These are phyloP conservation scores for Etheostoma spectabile DNA, from an alignment of 2,113 vertebrate genomes.

Conservation along the genomic window DNA sequence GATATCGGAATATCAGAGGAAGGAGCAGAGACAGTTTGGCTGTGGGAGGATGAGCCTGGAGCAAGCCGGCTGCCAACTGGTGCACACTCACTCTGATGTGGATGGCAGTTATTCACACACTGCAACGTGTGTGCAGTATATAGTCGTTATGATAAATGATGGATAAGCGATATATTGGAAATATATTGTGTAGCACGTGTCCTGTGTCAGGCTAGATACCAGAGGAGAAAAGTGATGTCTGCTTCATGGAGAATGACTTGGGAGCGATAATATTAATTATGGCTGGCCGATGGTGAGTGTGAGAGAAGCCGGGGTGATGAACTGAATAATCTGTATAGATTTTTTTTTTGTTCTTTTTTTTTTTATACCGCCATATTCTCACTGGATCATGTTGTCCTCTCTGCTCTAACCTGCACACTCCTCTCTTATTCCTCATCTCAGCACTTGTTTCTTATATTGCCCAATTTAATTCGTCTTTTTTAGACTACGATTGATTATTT, in stretches of 20 bases:
- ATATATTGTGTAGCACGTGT: neutral
- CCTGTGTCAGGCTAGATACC: no score
- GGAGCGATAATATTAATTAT: neutral
- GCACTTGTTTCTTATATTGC: no score
- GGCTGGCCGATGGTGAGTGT: neutral
- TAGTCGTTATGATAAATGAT: neutral
- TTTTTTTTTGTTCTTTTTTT: constrained; percentile 1
- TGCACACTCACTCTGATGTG: neutral
- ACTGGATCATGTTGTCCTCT: neutral
- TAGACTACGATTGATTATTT: no score
- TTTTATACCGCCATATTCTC: neutral
- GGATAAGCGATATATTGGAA: neutral
- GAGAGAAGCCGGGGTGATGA: neutral
- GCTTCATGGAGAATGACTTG: neutral
- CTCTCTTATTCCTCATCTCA: neutral
- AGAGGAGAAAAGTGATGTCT: neutral
- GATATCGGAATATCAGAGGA: constrained; percentile 24
- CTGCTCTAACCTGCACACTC: neutral
- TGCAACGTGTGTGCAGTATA: neutral
- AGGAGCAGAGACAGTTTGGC: constrained; percentile 15
- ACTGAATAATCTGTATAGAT: constrained; percentile 7
- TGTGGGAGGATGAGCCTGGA: constrained; percentile 30
- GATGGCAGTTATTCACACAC: neutral
- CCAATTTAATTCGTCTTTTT: no score
- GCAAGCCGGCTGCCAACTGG: constrained; percentile 16